Base-by-base conservation (phyloP, 2,888 invertebrate genomes). In the Anodontia alba region DNA sequence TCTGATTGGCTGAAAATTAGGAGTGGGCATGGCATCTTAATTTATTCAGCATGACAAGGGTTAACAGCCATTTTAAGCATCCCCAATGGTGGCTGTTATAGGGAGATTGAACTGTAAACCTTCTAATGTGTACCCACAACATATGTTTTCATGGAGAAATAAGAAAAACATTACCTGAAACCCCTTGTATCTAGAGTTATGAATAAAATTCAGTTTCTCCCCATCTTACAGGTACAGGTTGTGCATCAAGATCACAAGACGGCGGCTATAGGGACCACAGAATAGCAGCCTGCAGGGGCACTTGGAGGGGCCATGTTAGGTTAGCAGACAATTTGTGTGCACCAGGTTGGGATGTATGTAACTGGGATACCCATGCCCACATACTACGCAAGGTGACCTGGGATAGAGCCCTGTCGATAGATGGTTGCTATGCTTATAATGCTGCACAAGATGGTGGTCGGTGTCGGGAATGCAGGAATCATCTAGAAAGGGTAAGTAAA, bases 381-480 rank as follows among this genome's bases (percentile, higher is more conserved):
- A 57, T 90, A 7, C 88, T 93, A 33, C 82, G 87, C 70, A 87
- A 88, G 57, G 84, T 93, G 71, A 84, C 90, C 0, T 93, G 93
- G 93, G 82, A 88, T 38, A 90, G 90, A 8, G 93, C 93, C 8
- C 84, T 89, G 29, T 83, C 88, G 0, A 76, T 93, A 0, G 81
- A 88, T 3, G 93, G 93, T 29, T 93, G 93, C 80, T 93, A 88
- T 76, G 93, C 92, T 31, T 89, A 91, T 75, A 92, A 93, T 81
- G 93, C 93, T 12, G 93, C 93, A 8, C 92, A 93, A 74, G 93
- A 93, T 88, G 92, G 92, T 12, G 93, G 92, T 0, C 78, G 88
- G 57, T 93, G 93, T 74, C 80, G 87, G 49, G 92, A 92, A 66
- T 93, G 93, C 78, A 68, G 83, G 26, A 84, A 88, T 49, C 87